Base-by-base conservation (phyloP, 1,140 invertebrate species). In the Dufourea novaeangliae region DNA sequence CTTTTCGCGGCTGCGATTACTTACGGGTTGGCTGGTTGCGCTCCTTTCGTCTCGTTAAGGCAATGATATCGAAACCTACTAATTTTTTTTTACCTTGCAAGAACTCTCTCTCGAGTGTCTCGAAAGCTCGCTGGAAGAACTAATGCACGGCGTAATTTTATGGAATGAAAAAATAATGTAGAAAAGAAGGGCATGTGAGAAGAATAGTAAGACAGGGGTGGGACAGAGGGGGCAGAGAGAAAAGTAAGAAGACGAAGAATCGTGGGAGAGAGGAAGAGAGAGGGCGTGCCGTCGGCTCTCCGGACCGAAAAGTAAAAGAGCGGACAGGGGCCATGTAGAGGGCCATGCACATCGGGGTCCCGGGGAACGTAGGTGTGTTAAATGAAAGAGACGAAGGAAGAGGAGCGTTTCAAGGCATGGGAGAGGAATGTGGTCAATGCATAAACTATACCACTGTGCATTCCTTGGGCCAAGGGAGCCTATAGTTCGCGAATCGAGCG, bases 351-450 rank as follows among this genome's bases (percentile, higher is more conserved):
- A 50, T 22, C 52, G 63, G 62, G 63, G 50, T 27, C 64, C 41
- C 29, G 59, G 57, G 82, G 75, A 69, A 84, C 83, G 84, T 85
- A 86, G 86, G 84, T 89, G 88, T 90, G 84, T 89, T 77, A 87
- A 88, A 87, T 85, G 88, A 87, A 90, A 86, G 87, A 88, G 79
- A 80, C 73, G 75, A 83, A 87, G 85, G 83, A 87, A 88, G 86
- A 89, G 85, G 85, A 89, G 85, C 83, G 88, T 89, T 87, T 84
- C 83, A 77, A 88, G 90, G 89, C 90, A 91, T 91, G 90, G 89
- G 90, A 91, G 89, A 90, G 90, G 90, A 91, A 91, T 91, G 90
- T 90, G 90, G 89, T 89, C 87, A 91, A 91, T 89, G 90, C 90
- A 91, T 91, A 90, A 91, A 91, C 90, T 91, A 90, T 91, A 91